phyloP scores from a whole-genome alignment of 2,888 invertebrate genomes.

The Macrosiphum euphorbiae region DNA sequence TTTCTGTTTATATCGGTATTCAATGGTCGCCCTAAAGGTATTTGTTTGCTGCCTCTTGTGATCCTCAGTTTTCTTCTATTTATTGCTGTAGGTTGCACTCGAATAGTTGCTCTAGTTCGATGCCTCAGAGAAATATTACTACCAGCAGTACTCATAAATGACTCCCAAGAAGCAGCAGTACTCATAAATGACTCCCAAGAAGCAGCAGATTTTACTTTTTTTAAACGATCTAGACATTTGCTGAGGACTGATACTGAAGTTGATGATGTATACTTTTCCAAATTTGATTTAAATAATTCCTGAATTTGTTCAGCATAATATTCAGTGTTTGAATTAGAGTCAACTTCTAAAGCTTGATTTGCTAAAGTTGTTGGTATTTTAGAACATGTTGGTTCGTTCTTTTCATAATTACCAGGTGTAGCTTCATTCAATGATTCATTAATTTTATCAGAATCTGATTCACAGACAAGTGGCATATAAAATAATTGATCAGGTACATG shows the following conservation, averaged over 20 bases:
- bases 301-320: constrained; percentile 14
- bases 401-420: background rate
- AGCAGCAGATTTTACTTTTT: background rate
- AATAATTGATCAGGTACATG: constrained; percentile 7
- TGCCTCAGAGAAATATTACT: constrained; percentile 5
- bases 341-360: constrained; percentile 24
- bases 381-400: constrained; percentile 3
- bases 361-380: background rate
- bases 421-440: constrained; percentile 17
- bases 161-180: background rate
- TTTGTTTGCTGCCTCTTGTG: constrained; percentile 2
- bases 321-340: constrained; percentile 1
- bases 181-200: background rate
- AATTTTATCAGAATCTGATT: background rate
- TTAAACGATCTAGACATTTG: background rate
- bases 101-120: constrained; percentile 6
- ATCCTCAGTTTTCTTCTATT: background rate
- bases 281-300: constrained; percentile 24
- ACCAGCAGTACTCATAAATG: background rate
- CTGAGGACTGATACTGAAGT: background rate
- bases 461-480: constrained; percentile 12
- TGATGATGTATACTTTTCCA: background rate
- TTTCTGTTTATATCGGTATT: background rate
- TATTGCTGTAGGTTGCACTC: constrained; percentile 4
- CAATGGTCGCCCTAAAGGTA: background rate